These are phyloP conservation scores for Perca schrenkii DNA, from an alignment of 2,113 vertebrate genomes.

Conservation along the genomic window DNA sequence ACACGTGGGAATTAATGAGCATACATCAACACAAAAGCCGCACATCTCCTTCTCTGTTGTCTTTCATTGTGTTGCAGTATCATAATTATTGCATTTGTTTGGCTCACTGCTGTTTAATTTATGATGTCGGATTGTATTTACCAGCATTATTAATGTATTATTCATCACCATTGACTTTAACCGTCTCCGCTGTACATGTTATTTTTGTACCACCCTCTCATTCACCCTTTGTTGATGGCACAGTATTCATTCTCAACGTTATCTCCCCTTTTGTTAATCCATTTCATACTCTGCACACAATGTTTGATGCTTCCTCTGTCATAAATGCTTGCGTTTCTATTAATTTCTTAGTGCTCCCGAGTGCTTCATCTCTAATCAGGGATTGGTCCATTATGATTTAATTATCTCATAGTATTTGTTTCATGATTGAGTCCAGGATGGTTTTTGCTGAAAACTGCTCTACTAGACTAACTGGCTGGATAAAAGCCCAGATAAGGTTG, in stretches of 20 bases:
- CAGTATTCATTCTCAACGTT: conserved; percentile 57
- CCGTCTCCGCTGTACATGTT: conserved; percentile 39
- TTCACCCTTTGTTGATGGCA: conserved; percentile 50
- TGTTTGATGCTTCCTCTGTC: conserved; percentile 34
- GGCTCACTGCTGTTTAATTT: conserved; percentile 68
- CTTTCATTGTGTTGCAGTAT: conserved; percentile 55
- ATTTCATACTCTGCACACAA: conserved; percentile 42
- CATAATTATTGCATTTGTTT: conserved; percentile 75
- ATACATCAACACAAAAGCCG: conserved; percentile 36
- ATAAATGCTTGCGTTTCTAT: conserved; percentile 39
- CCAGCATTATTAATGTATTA: conserved; percentile 73
- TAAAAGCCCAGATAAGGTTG: conserved; percentile 32
- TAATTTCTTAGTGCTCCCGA: conserved; percentile 36
- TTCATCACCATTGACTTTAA: conserved; percentile 72
- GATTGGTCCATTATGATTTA: conserved; percentile 50
- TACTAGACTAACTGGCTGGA: conserved; percentile 9
- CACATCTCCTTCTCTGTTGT: conserved; percentile 36
- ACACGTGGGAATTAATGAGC: conserved; percentile 48
- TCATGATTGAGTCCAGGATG: conserved; percentile 29
- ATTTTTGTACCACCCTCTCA: conserved; percentile 45
- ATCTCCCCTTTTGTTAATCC: conserved; percentile 59
- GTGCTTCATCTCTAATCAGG: conserved; percentile 51
- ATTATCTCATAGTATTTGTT: conserved; percentile 39
- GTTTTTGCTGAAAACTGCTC: conserved; percentile 21
- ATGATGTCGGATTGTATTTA: conserved; percentile 67